Evolutionary conservation across 2,113 vertebrate genomes (phyloP), one percentile per base, ranked within the genome.

Genomic region (Tonatia bakeri): DNA sequence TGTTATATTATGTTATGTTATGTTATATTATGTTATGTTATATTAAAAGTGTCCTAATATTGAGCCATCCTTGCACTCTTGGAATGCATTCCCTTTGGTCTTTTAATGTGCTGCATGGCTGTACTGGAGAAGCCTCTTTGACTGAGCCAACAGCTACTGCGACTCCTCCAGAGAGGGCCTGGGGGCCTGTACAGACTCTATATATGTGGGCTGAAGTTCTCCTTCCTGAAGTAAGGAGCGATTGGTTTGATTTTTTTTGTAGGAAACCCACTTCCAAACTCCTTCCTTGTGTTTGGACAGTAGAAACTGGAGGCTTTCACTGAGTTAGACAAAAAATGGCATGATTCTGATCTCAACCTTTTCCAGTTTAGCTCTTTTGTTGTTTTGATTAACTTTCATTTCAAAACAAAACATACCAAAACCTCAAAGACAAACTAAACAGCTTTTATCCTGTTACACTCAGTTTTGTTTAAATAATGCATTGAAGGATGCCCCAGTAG

Each of bases 311-410:
- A 20, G 9, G 65, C 96, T 90, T 72, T 75, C 80, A 52, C 10
- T 0, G n/a, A 61, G 20, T 89, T 86, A 38, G 87, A 83, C 40
- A 88, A 61, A 90, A 91, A 79, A 72, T 28, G 5, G 5, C 38
- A 14, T 56, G 86, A 43, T 47, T 96, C 65, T 84, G 67, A 40
- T 59, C 43, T 84, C 65, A 94, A 43, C n/a, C n/a, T 75, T 95
- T 96, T 91, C 75, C 47, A 52, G 26, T 64, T 50, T 31, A 87
- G 5, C 52, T 81, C 52, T 79, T 13, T 87, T 79, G 3, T 94
- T 80, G 28, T 87, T 96, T 94, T 94, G 54, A 38, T 69, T 95
- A 50, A 83, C 67, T 87, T 95, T 69, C 54, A 67, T 77, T 84
- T 81, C 45, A 85, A 90, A 92, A 69, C 26, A 64, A 81, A 91